Evolutionary conservation across 2,113 vertebrate genomes (phyloP).

Genomic region (Nannobrachium achirus): DNA sequence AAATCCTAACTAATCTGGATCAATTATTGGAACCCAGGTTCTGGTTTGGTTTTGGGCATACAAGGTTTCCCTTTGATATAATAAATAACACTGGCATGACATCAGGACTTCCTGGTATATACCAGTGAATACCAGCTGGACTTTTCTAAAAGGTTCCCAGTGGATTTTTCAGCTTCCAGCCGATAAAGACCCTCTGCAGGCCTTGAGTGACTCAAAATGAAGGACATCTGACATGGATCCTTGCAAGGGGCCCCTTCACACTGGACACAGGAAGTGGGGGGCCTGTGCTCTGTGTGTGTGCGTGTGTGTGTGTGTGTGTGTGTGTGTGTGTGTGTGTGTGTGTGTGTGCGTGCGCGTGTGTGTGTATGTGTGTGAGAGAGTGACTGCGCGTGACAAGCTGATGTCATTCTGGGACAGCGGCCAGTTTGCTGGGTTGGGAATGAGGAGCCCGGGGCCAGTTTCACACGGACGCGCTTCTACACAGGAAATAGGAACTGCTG

Average conservation of each 20-base stretch:
- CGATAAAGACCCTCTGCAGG: constrained; percentile 27
- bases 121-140: constrained; percentile 16
- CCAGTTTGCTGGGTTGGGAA: constrained; percentile 60
- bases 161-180: constrained; percentile 39
- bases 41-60: too few species aligned
- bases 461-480: constrained; percentile 65
- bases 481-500: constrained; percentile 66
- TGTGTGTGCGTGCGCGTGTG: constrained; percentile 14
- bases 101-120: constrained; percentile 3
- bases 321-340: constrained; percentile 2
- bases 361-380: neutral
- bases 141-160: constrained; percentile 22
- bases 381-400: constrained; percentile 43
- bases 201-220: constrained; percentile 57
- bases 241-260: constrained; percentile 17
- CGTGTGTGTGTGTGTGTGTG: neutral
- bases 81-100: too few species aligned
- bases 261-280: constrained; percentile 56
- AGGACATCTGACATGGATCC: constrained; percentile 40
- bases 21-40: too few species aligned
- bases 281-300: constrained; percentile 13
- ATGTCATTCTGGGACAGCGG: constrained; percentile 69
- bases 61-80: too few species aligned
- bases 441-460: constrained; percentile 50
- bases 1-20: too few species aligned